Percentiles rank a stretch among this genome's conserved stretches.
Evolutionary conservation across 2,113 vertebrate species (phyloP).

Genomic region (Cavia aperea): DNA sequence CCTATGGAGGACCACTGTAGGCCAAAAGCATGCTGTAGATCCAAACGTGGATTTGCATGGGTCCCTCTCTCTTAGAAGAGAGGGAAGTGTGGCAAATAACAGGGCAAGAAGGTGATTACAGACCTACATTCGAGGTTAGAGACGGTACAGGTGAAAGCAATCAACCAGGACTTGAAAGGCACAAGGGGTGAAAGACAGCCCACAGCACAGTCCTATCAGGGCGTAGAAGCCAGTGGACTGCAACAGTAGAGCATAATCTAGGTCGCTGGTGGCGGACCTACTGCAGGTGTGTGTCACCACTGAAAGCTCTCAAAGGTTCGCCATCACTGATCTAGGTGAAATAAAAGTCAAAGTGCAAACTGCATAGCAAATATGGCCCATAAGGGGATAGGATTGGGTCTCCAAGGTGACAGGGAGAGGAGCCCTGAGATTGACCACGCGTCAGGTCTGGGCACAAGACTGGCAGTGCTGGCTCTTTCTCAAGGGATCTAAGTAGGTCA

Average conservation of each 20-base stretch:
- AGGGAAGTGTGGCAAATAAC: not conserved
- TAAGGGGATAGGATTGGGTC: not conserved
- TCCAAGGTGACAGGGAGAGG: not conserved
- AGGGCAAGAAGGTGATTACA: not conserved
- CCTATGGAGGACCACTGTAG: not conserved
- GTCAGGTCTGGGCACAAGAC: not conserved
- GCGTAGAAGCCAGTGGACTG: not conserved
- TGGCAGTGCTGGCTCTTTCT: not conserved
- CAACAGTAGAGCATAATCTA: not conserved
- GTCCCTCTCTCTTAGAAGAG: not conserved
- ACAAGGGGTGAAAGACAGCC: not conserved
- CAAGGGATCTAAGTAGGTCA: not conserved
- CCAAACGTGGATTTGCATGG: not conserved
- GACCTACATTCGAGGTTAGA: not conserved
- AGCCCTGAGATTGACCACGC: not conserved
- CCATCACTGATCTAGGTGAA: not conserved
- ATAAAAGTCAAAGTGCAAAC: not conserved
- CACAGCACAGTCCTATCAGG: not conserved
- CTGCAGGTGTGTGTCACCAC: not conserved
- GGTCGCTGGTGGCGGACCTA: not conserved
- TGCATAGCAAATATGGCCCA: not conserved
- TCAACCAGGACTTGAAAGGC: not conserved
- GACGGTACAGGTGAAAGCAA: not conserved
- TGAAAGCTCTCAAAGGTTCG: not conserved
- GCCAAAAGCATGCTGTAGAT: not conserved